Conservation (phyloP, 1,140 invertebrate genomes). For the Macrobrachium rosenbergii region DNA sequence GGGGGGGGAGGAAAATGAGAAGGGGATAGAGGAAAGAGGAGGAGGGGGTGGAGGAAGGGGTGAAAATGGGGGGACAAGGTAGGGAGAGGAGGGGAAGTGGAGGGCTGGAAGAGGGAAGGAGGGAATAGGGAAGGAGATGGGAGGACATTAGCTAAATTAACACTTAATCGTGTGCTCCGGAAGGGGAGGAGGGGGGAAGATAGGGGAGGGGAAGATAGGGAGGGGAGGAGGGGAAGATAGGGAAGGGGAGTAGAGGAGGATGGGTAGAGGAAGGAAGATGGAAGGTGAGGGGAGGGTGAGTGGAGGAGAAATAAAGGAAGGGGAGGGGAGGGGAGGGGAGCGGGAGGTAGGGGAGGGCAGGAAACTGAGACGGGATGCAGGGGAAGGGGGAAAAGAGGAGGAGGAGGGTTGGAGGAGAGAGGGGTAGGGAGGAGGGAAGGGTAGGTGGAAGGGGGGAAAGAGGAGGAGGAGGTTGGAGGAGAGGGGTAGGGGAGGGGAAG, state of each 20-base stretch:
- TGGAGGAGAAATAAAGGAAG: neutral
- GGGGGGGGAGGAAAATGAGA: too few species aligned
- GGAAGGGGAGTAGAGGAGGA: conserved; percentile 9
- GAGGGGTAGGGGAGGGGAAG: neutral
- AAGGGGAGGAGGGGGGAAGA: too few species aligned
- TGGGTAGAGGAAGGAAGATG: neutral
- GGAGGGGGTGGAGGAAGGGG: too few species aligned
- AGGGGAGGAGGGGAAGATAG: too few species aligned
- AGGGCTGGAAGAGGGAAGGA: too few species aligned
- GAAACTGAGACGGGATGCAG: neutral
- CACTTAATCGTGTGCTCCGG: too few species aligned
- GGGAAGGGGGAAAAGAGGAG: neutral
- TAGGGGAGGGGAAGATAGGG: too few species aligned
- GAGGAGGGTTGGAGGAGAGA: neutral
- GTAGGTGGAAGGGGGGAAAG: neutral
- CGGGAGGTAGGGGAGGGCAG: neutral
- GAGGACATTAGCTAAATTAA: too few species aligned
- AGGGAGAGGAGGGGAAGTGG: too few species aligned
- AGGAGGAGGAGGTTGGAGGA: neutral
- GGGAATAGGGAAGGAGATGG: too few species aligned
- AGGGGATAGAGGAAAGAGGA: too few species aligned
- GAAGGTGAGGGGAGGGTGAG: neutral
- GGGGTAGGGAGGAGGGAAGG: neutral
- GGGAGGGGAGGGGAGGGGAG: neutral
- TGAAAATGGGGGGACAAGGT: too few species aligned